phyloP scores from a whole-genome alignment of 2,113 vertebrate species.

The Tychaedon coryphoeus region DNA sequence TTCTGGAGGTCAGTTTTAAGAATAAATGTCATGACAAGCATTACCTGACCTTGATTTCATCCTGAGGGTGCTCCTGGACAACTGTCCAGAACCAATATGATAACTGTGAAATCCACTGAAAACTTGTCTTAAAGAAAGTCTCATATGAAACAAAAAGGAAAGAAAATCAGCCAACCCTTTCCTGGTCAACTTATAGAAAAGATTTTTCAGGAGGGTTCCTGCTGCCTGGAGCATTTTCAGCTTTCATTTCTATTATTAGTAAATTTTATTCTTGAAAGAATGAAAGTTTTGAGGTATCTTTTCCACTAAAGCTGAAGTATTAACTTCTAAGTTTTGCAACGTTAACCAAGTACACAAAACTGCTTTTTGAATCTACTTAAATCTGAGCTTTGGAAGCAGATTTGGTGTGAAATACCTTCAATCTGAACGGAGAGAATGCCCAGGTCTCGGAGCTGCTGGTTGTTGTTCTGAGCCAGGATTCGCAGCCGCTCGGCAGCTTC shows the following conservation, averaged over 20 bases:
- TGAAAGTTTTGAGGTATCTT: background rate
- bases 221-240: background rate
- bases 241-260: background rate
- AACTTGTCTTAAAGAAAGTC: background rate
- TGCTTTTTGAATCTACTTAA: background rate
- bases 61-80: background rate
- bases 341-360: background rate
- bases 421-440: constrained; percentile 98
- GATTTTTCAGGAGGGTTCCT: background rate
- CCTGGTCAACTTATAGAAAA: background rate
- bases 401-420: constrained; percentile 79
- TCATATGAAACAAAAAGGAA: background rate
- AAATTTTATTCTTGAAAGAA: background rate
- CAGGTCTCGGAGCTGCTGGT: constrained; percentile 95
- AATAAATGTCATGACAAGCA: background rate
- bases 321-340: background rate
- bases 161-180: background rate
- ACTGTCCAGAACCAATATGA: background rate
- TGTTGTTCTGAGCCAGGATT: constrained; percentile 93
- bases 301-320: background rate
- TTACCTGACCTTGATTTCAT: background rate
- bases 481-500: constrained; percentile 94
- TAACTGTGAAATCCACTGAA: background rate
- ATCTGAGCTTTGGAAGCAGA: background rate
- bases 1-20: background rate